A percentile compares a stretch with the other conserved stretches of the same genome.
Evolutionary conservation across 2,888 invertebrate genomes (phyloP).

Genomic region (Blera fallax): DNA sequence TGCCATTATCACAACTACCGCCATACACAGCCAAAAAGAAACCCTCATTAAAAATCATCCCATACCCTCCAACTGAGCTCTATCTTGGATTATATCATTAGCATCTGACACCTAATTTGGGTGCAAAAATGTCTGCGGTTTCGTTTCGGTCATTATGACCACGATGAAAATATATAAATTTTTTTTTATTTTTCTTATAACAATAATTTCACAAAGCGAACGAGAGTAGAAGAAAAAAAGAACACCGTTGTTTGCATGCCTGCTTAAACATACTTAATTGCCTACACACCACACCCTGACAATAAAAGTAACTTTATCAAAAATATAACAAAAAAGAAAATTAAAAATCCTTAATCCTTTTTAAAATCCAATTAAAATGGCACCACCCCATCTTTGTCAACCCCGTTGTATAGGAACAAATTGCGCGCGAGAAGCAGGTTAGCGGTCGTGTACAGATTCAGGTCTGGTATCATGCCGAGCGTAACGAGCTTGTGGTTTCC

Average conservation of each 20-base stretch:
- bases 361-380: slow-evolving; percentile 51
- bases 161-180: not conserved
- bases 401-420: slow-evolving; percentile 85
- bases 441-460: slow-evolving; percentile 93
- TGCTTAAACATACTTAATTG: slow-evolving; percentile 29
- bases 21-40: not conserved
- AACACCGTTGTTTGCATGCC: slow-evolving; percentile 55
- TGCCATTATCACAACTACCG: slow-evolving; percentile 37
- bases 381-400: slow-evolving; percentile 48
- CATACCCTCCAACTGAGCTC: not conserved
- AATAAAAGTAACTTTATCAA: not conserved
- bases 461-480: slow-evolving; percentile 93
- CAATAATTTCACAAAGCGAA: slow-evolving; percentile 42
- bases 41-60: slow-evolving; percentile 49
- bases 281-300: slow-evolving; percentile 11
- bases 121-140: not conserved
- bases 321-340: no score
- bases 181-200: not conserved
- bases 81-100: slow-evolving; percentile 33
- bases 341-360: slow-evolving; percentile 43
- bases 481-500: slow-evolving; percentile 91
- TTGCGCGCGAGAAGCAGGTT: slow-evolving; percentile 88
- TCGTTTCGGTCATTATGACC: slow-evolving; percentile 3
- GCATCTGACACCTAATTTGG: slow-evolving; percentile 43
- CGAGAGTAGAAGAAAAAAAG: not conserved